Percentiles rank a stretch among this genome's conserved stretches.
Evolutionary conservation across 2,888 invertebrate genomes (phyloP).

Genomic region (Deilephila elpenor): DNA sequence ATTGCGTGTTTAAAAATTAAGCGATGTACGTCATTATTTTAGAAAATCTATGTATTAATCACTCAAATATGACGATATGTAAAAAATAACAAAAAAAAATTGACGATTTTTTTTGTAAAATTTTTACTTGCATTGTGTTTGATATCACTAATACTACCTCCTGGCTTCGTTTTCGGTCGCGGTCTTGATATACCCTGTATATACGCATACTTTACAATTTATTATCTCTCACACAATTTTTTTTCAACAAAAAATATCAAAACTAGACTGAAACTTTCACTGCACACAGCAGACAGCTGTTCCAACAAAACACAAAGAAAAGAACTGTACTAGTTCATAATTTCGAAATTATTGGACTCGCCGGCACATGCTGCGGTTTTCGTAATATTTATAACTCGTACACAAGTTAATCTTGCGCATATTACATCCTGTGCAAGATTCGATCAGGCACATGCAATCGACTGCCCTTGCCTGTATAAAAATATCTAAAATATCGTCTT

Average conservation of each 20-base stretch:
- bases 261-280: not conserved
- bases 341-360: constrained; percentile 17
- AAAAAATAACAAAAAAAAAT: too few relatives aligned
- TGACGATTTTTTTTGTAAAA: too few relatives aligned
- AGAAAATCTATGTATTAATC: too few relatives aligned
- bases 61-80: too few relatives aligned
- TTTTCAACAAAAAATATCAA: not conserved
- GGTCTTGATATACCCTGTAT: too few relatives aligned
- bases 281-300: constrained; percentile 11
- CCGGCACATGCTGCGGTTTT: not conserved
- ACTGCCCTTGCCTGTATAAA: not conserved
- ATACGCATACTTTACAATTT: too few relatives aligned
- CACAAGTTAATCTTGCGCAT: constrained; percentile 6
- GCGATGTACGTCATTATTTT: too few relatives aligned
- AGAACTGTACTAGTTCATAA: not conserved
- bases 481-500: too few relatives aligned
- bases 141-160: too few relatives aligned
- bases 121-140: too few relatives aligned
- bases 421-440: not conserved
- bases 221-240: not conserved
- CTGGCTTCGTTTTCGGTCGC: too few relatives aligned
- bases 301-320: constrained; percentile 3
- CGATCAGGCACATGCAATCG: not conserved
- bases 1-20: too few relatives aligned
- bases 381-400: constrained; percentile 6